phyloP scores from a whole-genome alignment of 2,113 vertebrate genomes.

The Triplophysa siluroides region DNA sequence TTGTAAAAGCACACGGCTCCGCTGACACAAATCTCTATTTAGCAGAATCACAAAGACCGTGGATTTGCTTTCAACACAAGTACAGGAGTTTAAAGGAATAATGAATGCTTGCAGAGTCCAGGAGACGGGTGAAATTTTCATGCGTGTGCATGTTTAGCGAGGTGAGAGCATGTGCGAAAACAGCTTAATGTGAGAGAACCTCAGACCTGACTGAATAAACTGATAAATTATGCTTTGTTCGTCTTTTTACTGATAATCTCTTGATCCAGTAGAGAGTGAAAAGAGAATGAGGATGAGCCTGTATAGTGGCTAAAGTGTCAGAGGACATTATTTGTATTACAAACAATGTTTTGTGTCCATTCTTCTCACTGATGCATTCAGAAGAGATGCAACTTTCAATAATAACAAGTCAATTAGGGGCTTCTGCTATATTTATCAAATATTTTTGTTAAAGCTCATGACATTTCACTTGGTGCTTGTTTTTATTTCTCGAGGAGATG shows the following conservation, averaged over 20 bases:
- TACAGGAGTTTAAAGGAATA: conserved; percentile 33
- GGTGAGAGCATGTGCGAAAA: conserved; percentile 4
- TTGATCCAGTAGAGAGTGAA: conserved; percentile 48
- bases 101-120: conserved; percentile 24
- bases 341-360: conserved; percentile 32
- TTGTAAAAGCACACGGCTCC: conserved; percentile 34
- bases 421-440: neutral
- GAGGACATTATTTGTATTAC: conserved; percentile 53
- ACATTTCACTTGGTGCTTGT: conserved; percentile 14
- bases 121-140: conserved; percentile 17
- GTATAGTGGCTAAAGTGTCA: conserved; percentile 41
- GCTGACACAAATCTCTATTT: conserved; percentile 36
- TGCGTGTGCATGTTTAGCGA: neutral
- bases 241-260: conserved; percentile 44
- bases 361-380: conserved; percentile 14
- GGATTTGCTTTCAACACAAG: conserved; percentile 36
- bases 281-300: conserved; percentile 15
- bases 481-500: conserved; percentile 24
- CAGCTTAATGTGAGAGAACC: neutral
- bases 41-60: conserved; percentile 31
- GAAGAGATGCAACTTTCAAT: neutral
- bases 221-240: conserved; percentile 38
- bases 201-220: conserved; percentile 43
- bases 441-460: conserved; percentile 19
- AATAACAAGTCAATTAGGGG: neutral